A percentile compares a stretch with the other conserved stretches of the same genome.
phyloP scores from a whole-genome alignment of 2,113 vertebrate species.

The Mobula hypostoma region DNA sequence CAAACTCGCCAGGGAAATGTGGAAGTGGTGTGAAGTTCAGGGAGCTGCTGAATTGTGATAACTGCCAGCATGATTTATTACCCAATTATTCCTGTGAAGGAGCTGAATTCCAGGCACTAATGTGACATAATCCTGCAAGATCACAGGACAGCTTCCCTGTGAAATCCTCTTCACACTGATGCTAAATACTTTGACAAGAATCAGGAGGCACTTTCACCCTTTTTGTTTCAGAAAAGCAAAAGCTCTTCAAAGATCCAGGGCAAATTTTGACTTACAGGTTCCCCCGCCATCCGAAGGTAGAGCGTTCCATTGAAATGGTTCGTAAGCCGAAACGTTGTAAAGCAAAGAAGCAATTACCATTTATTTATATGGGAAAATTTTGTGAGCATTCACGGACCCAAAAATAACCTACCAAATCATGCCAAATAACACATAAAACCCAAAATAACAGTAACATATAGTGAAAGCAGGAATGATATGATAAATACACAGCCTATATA shows the following conservation, averaged over 20 bases:
- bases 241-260: not conserved
- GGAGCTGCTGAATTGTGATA: not conserved
- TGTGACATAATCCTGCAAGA: not conserved
- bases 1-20: not conserved
- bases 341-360: too few relatives aligned
- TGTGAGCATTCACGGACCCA: too few relatives aligned
- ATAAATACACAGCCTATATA: too few relatives aligned
- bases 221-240: not conserved
- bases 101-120: slow-evolving; percentile 11
- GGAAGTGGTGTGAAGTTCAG: not conserved
- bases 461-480: too few relatives aligned
- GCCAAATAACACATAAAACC: too few relatives aligned
- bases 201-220: not conserved
- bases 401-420: too few relatives aligned
- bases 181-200: not conserved
- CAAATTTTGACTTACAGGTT: not conserved
- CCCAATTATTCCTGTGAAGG: slow-evolving; percentile 9
- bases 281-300: too few relatives aligned
- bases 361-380: too few relatives aligned
- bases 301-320: too few relatives aligned
- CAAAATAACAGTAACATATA: too few relatives aligned
- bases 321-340: too few relatives aligned
- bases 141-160: not conserved
- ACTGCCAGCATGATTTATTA: slow-evolving; percentile 15
- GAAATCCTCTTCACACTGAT: not conserved